Conservation (phyloP, 2,888 invertebrate genomes). For the Melanotus villosus region DNA sequence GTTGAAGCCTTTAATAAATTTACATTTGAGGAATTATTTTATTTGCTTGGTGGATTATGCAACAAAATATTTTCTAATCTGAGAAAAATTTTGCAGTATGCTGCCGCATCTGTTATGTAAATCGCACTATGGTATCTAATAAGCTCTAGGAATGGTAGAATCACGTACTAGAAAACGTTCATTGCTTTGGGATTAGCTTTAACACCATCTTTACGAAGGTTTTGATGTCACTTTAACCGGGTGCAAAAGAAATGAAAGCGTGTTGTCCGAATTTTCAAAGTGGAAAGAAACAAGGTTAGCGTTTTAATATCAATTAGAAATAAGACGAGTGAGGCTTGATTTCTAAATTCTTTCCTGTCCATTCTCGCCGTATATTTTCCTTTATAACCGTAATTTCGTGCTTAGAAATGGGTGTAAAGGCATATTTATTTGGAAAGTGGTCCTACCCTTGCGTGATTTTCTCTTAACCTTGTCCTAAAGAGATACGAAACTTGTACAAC, state of each 20-base stretch:
- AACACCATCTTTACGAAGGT: constrained; percentile 50
- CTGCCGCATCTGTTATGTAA: constrained; percentile 35
- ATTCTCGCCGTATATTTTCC: constrained; percentile 25
- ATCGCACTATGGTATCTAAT: constrained; percentile 42
- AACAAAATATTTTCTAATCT: no score
- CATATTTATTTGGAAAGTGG: constrained; percentile 45
- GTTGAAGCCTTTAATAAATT: constrained; percentile 26
- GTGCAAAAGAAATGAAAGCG: constrained; percentile 45
- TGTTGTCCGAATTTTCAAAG: constrained; percentile 46
- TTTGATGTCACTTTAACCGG: constrained; percentile 50
- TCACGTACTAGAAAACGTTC: constrained; percentile 49
- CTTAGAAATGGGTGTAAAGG: constrained; percentile 42
- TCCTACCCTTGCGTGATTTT: constrained; percentile 45
- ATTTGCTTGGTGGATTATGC: no score
- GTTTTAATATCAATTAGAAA: constrained; percentile 26
- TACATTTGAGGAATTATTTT: constrained; percentile 26
- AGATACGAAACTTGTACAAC: constrained; percentile 64
- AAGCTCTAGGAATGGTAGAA: constrained; percentile 42
- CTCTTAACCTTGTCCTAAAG: constrained; percentile 55
- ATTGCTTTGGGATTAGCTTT: constrained; percentile 53
- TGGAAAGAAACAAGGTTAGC: constrained; percentile 37
- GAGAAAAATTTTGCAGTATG: not conserved
- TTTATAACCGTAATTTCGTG: constrained; percentile 37
- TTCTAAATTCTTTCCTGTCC: constrained; percentile 25
- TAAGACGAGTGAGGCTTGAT: constrained; percentile 2